phyloP scores from a whole-genome alignment of 2,888 invertebrate species.

The Mesochorus sp. region DNA sequence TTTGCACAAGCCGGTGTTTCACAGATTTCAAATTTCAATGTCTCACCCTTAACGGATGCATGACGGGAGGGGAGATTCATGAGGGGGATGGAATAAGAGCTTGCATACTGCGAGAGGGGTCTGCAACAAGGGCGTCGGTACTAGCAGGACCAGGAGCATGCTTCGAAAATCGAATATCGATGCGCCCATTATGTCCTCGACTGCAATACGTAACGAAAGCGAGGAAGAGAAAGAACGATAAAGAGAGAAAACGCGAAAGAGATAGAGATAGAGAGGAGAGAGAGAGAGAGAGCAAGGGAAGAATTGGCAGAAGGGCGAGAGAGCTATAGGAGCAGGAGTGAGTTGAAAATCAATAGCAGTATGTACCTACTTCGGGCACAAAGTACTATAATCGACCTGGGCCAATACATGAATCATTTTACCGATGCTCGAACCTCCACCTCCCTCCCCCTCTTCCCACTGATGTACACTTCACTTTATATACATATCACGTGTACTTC shows the following conservation, averaged over 20 bases:
- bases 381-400: conserved; percentile 73
- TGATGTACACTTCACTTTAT: conserved; percentile 5
- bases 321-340: conserved; percentile 48
- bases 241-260: conserved; percentile 13
- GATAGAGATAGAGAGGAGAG: conserved; percentile 15
- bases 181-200: conserved; percentile 70
- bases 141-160: conserved; percentile 58
- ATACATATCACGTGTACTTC: conserved; percentile 46
- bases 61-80: conserved; percentile 16
- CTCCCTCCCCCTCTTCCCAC: too few relatives aligned
- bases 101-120: conserved; percentile 33
- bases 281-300: conserved; percentile 4
- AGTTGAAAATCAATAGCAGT: conserved; percentile 72
- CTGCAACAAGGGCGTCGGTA: conserved; percentile 42
- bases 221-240: conserved; percentile 29
- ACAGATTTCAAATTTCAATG: conserved; percentile 32
- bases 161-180: conserved; percentile 74
- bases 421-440: conserved; percentile 30
- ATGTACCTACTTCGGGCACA: conserved; percentile 70
- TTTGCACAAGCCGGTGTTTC: not conserved
- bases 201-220: conserved; percentile 48
- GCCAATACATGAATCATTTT: conserved; percentile 54
- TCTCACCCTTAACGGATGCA: conserved; percentile 44
- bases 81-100: conserved; percentile 4
- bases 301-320: conserved; percentile 34